Evolutionary conservation across 2,888 invertebrate genomes (phyloP).

Genomic region (Orthosia cruda): DNA sequence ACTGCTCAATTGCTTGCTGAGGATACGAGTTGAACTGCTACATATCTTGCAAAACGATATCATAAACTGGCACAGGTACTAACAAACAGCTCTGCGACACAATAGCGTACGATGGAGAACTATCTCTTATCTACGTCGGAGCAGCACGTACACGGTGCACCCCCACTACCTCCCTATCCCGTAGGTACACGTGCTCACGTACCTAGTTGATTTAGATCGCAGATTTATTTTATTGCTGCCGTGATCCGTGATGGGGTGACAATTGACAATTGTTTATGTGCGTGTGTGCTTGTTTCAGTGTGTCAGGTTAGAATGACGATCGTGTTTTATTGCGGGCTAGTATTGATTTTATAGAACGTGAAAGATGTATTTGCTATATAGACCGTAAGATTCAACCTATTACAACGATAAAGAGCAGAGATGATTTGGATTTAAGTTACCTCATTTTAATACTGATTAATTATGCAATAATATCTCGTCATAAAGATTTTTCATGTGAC

Average conservation of each 20-base stretch:
- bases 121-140: slow-evolving; percentile 43
- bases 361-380: too few relatives aligned
- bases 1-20: neutral
- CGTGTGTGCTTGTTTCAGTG: slow-evolving; percentile 7
- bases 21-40: neutral
- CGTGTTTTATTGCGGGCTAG: neutral
- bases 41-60: slow-evolving; percentile 23
- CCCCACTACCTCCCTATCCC: too few relatives aligned
- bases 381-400: too few relatives aligned
- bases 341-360: too few relatives aligned
- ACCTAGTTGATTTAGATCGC: slow-evolving; percentile 46
- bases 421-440: too few relatives aligned
- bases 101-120: slow-evolving; percentile 30
- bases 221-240: slow-evolving; percentile 41
- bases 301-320: neutral
- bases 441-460: too few relatives aligned
- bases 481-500: too few relatives aligned
- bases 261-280: slow-evolving; percentile 44
- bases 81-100: slow-evolving; percentile 28
- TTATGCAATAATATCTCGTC: too few relatives aligned
- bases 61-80: slow-evolving; percentile 37
- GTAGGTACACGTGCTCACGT: slow-evolving; percentile 33
- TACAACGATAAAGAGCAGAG: too few relatives aligned
- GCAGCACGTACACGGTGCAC: slow-evolving; percentile 16
- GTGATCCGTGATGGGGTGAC: slow-evolving; percentile 20